These are phyloP conservation scores for Epizoanthus rinbou DNA, from an alignment of 92 coral and sea anemone genomes.

Conservation along the genomic window DNA sequence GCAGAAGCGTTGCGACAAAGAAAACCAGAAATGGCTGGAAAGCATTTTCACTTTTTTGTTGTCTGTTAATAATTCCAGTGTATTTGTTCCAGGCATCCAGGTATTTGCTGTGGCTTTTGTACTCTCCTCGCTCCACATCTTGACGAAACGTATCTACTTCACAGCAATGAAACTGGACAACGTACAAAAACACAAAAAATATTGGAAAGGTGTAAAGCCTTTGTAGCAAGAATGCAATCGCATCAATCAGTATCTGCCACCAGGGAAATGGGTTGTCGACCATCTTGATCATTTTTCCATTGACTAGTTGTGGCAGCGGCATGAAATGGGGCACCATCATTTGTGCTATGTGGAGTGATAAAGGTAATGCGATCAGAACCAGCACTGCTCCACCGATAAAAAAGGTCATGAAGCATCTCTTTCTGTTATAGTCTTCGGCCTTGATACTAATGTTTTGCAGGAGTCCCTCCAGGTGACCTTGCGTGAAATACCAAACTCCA, in stretches of 20 bases:
- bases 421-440: background rate
- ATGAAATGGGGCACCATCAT: constrained; percentile 33
- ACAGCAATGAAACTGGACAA: constrained; percentile 36
- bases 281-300: background rate
- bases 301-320: background rate
- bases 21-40: constrained; percentile 37
- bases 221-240: background rate
- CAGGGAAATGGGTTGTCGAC: constrained; percentile 1
- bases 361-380: constrained; percentile 12
- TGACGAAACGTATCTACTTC: constrained; percentile 38
- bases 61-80: constrained; percentile 1
- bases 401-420: background rate
- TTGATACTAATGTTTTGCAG: constrained; percentile 18
- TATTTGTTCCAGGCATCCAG: constrained; percentile 24
- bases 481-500: constrained; percentile 21
- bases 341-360: constrained; percentile 32
- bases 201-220: constrained; percentile 41
- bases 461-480: constrained; percentile 20
- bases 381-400: constrained; percentile 24
- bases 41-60: constrained; percentile 38
- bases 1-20: constrained; percentile 34
- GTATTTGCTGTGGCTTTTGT: constrained; percentile 3
- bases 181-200: constrained; percentile 26
- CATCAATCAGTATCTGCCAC: constrained; percentile 25
- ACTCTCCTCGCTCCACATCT: background rate